Evolutionary conservation across 2,113 vertebrate genomes (phyloP), one percentile per base, ranked within the genome.

Genomic region (Paramisgurnus dabryanus): DNA sequence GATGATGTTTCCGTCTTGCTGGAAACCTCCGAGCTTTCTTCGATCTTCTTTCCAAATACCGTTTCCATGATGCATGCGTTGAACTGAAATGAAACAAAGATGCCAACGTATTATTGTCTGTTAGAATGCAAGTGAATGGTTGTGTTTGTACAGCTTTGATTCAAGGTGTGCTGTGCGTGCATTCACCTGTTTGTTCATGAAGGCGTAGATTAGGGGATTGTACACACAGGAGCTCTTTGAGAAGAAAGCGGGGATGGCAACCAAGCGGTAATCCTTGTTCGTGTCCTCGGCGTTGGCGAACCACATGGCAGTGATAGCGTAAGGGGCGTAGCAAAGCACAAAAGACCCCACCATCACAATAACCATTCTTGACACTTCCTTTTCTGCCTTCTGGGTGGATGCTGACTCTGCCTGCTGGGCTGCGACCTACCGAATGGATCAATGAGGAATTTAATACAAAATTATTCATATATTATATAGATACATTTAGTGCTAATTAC

Each of bases 131-230:
- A 17, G 7, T 15, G 13, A 53, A 7, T 57, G 53, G 22, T 7
- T 40, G 9, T 41, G 34, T 39, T 40, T 64, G 72, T 10, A 50
- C 8, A 76, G 22, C 7, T 4, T 18, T 34, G 27, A 34, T 34
- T 34, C 27, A 34, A 34, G 27, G 7, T 60, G 10, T 60, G 2
- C 15, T 34, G 47, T 40, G 5, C 18, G n/a, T 27, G 61, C 4
- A 39, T 82, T 84, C 49, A 95, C 94, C 93, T 95, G 94, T 84
- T 94, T 95, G 84, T 96, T 95, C 95, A 96, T 93, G 90, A 95
- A 96, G 86, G 86, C 90, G 70, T 96, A 96, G 86, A 95, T 96
- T 55, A 95, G 89, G 2, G 94, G 94, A 83, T 95, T 95, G 88
- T 95, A 95, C 83, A 95, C 82, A 0, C 93, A 93, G 18, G 94